Conservation (phyloP, 1,140 invertebrate species). For the Gryon sp. region DNA sequence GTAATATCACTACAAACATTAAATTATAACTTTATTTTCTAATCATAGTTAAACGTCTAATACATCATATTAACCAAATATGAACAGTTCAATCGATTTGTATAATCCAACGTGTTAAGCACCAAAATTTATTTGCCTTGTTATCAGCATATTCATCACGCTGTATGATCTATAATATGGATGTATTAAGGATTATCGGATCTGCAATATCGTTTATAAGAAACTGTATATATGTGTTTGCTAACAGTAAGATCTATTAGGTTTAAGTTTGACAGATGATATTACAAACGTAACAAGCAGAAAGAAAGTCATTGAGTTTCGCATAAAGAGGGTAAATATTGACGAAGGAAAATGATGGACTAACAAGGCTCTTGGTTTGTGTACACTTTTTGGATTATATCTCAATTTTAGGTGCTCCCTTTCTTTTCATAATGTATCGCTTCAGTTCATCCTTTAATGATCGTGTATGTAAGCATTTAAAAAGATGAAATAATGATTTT, state of each 20-base stretch:
- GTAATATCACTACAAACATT: no score
- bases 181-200: conserved; percentile 16
- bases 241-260: conserved; percentile 28
- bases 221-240: conserved; percentile 6
- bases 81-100: conserved; percentile 46
- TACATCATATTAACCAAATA: conserved; percentile 44
- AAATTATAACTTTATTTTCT: no score
- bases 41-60: no score
- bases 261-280: conserved; percentile 18
- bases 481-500: no score
- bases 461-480: not conserved
- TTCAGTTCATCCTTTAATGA: conserved; percentile 9
- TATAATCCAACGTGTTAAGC: conserved; percentile 26
- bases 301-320: conserved; percentile 45
- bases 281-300: conserved; percentile 36
- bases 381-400: conserved; percentile 25
- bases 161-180: conserved; percentile 18
- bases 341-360: conserved; percentile 47
- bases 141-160: conserved; percentile 19
- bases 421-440: conserved; percentile 17
- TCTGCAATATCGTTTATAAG: not conserved
- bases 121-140: conserved; percentile 32
- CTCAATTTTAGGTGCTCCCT: conserved; percentile 24
- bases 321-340: conserved; percentile 50
- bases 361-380: conserved; percentile 22